Evolutionary conservation across 2,888 invertebrate species (phyloP).

Genomic region (Parnassius glacialis): DNA sequence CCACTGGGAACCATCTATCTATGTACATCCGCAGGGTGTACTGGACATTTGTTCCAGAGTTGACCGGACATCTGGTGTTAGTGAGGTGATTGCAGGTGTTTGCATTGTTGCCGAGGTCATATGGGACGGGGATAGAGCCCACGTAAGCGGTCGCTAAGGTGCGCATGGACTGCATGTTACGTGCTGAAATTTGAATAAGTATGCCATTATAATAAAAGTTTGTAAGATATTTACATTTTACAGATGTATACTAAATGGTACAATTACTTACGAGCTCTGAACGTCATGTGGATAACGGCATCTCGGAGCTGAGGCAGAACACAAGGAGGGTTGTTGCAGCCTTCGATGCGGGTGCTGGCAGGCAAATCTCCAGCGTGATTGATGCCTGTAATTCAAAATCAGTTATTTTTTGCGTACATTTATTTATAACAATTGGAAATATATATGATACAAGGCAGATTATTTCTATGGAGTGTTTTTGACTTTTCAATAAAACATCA

Average conservation of each 20-base stretch:
- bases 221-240: background rate
- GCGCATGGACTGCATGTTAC: slow-evolving; percentile 38
- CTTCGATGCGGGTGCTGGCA: slow-evolving; percentile 32
- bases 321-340: slow-evolving; percentile 35
- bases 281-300: slow-evolving; percentile 33
- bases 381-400: slow-evolving; percentile 24
- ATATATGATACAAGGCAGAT: no score
- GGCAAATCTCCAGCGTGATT: slow-evolving; percentile 29
- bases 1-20: slow-evolving; percentile 44
- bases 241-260: background rate
- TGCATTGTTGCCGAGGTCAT: slow-evolving; percentile 37
- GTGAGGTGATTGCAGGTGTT: slow-evolving; percentile 49
- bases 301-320: slow-evolving; percentile 34
- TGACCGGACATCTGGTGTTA: slow-evolving; percentile 50
- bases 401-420: no score
- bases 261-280: slow-evolving; percentile 37
- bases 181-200: slow-evolving; percentile 37
- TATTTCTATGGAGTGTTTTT: no score
- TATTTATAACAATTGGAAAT: no score
- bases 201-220: background rate
- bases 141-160: slow-evolving; percentile 45
- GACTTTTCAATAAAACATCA: no score
- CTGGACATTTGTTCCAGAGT: slow-evolving; percentile 38
- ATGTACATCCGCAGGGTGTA: slow-evolving; percentile 47
- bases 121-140: slow-evolving; percentile 32